Evolutionary conservation across 2,797 vertebrate species (phyloP), one percentile per base, ranked within the genome.

Genomic region (Adelosebastes latens): DNA sequence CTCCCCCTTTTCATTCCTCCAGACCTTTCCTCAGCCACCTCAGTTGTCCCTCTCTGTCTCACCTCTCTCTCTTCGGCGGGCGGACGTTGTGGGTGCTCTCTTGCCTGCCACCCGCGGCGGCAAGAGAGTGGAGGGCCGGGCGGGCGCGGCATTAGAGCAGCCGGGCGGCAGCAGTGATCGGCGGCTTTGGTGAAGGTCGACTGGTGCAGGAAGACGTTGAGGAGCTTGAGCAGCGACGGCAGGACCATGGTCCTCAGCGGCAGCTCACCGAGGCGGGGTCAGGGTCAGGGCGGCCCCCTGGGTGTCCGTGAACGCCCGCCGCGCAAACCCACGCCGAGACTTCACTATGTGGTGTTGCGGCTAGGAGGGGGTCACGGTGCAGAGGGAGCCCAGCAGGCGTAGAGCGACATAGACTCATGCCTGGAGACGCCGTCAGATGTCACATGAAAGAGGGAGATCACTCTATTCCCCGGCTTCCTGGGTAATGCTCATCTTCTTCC

Each of bases 161-260:
- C 81, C 24, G 89, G 90, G 83, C 87, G 75, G 88, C 20, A 67
- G 87, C 86, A 66, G 72, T 58, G 83, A 62, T 77, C 60, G 8
- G 75, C 1, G 24, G 83, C 79, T 88, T 70, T 65, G 31, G 75
- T 12, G 62, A 81, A 62, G 80, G 87, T 84, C 0, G 90, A 88
- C 79, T 92, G 91, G 82, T 78, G 88, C 71, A 93, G 89, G 87
- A 94, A 90, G 89, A 95, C 79, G 88, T 93, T 93, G 72, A 95
- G 90, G 80, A 96, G 93, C 88, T 96, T 93, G 55, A 96, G 94
- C 85, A 94, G 89, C 79, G 86, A 91, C 16, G 90, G 92, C 81
- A 94, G 87, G 88, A 96, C 92, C 96, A 96, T 96, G 93, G 92
- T 96, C 93, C 90, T 94, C 89, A 88, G 86, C 61, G 29, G 79